These are phyloP conservation scores for Globia sparganii DNA, from an alignment of 2,888 invertebrate genomes.

Conservation along the genomic window DNA sequence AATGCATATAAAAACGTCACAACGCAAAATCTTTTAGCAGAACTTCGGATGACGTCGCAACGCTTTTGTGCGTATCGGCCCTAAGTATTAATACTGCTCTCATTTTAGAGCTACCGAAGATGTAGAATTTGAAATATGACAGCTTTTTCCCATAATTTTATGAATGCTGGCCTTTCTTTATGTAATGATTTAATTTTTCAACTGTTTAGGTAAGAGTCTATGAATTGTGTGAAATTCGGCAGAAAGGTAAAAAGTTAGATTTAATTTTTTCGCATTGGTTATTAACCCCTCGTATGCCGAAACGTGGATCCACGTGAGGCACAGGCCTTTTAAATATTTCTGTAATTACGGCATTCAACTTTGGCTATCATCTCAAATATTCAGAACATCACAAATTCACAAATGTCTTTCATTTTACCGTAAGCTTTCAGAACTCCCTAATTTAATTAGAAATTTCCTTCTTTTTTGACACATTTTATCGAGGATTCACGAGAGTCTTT, in stretches of 20 bases:
- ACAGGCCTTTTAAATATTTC: no score
- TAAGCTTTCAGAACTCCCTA: background rate
- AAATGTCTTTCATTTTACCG: background rate
- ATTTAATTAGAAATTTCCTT: background rate
- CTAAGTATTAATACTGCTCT: background rate
- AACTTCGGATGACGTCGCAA: background rate
- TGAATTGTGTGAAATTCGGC: background rate
- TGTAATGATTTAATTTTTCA: background rate
- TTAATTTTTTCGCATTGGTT: background rate
- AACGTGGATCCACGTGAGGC: no score
- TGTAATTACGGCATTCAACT: background rate
- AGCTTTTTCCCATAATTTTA: background rate
- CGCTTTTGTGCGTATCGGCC: background rate
- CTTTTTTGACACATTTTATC: background rate
- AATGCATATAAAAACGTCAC: background rate
- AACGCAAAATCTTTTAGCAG: background rate
- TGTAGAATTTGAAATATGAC: background rate
- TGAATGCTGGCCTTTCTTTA: background rate
- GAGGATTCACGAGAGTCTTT: constrained; percentile 1
- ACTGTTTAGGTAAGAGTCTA: background rate
- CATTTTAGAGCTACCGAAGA: background rate
- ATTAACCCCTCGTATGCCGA: no score
- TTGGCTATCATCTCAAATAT: background rate
- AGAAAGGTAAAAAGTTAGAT: background rate
- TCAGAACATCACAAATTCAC: background rate